These are phyloP conservation scores for Eriosoma lanigerum DNA, from an alignment of 1,140 invertebrate genomes.

Conservation along the genomic window DNA sequence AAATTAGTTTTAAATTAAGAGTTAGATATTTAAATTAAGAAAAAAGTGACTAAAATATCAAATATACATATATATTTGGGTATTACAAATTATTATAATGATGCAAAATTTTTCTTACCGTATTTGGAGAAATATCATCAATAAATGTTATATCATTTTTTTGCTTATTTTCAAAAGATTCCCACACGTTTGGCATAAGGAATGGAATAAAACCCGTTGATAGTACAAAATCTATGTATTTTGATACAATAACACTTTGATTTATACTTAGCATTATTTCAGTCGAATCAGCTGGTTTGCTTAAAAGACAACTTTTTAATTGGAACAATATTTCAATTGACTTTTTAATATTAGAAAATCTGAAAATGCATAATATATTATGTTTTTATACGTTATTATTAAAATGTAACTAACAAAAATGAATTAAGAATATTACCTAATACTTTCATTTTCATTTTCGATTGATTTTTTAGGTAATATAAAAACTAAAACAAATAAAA, in stretches of 20 bases:
- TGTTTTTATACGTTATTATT: neutral
- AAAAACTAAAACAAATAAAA: too few species aligned
- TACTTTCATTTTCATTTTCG: neutral
- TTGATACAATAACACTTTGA: neutral
- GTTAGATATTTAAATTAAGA: too few species aligned
- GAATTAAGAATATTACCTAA: neutral
- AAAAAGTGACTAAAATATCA: too few species aligned
- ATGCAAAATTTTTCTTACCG: neutral
- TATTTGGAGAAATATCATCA: neutral
- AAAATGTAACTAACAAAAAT: neutral
- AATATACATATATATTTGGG: too few species aligned
- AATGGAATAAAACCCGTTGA: neutral
- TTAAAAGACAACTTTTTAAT: neutral
- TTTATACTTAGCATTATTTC: neutral
- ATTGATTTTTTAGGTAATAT: too few species aligned
- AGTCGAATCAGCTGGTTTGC: neutral
- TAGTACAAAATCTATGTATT: conserved; percentile 5
- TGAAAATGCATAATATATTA: neutral
- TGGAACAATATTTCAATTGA: neutral
- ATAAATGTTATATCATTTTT: neutral
- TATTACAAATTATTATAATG: too few species aligned
- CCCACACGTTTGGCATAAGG: neutral
- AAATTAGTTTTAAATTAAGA: too few species aligned
- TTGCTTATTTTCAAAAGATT: neutral
- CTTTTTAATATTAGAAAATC: neutral